These are phyloP conservation scores for Myiotriccus ornatus DNA, from an alignment of 2,797 vertebrate species.

Conservation along the genomic window DNA sequence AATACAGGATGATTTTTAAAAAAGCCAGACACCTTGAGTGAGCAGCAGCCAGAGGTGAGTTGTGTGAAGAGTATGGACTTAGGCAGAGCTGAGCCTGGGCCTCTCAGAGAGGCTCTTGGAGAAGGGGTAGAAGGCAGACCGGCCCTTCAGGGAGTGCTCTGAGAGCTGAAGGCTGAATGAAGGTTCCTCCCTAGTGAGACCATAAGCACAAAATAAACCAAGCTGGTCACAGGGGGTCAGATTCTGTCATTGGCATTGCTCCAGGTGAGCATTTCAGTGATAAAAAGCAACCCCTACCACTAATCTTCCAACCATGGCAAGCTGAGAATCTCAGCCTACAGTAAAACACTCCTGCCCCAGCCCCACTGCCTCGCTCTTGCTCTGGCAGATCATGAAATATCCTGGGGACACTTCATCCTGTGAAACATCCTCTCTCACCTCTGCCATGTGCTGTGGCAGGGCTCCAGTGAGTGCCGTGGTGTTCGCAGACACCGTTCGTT, in stretches of 20 bases:
- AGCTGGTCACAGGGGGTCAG: rapidly evolving
- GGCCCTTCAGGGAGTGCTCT: not conserved
- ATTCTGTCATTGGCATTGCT: not conserved
- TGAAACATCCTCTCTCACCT: not conserved
- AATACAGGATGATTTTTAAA: not conserved
- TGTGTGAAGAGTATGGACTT: not conserved
- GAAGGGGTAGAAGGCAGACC: not conserved
- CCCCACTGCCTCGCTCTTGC: not conserved
- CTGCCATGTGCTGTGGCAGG: not conserved
- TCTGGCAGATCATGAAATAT: not conserved
- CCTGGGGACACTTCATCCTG: not conserved
- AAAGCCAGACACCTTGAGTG: not conserved
- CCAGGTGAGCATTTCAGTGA: not conserved
- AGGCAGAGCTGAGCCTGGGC: not conserved
- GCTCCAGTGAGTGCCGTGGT: not conserved
- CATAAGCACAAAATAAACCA: not conserved
- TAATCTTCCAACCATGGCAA: not conserved
- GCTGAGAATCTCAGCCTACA: not conserved
- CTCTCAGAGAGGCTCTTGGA: not conserved
- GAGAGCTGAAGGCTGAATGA: not conserved
- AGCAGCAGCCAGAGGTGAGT: not conserved
- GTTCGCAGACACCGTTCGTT: not conserved
- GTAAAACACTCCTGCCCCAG: not conserved
- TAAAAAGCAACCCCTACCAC: not conserved
- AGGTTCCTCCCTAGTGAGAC: not conserved